These are phyloP conservation scores for Cebus imitator DNA, from an alignment of 2,113 vertebrate species.

Conservation along the genomic window DNA sequence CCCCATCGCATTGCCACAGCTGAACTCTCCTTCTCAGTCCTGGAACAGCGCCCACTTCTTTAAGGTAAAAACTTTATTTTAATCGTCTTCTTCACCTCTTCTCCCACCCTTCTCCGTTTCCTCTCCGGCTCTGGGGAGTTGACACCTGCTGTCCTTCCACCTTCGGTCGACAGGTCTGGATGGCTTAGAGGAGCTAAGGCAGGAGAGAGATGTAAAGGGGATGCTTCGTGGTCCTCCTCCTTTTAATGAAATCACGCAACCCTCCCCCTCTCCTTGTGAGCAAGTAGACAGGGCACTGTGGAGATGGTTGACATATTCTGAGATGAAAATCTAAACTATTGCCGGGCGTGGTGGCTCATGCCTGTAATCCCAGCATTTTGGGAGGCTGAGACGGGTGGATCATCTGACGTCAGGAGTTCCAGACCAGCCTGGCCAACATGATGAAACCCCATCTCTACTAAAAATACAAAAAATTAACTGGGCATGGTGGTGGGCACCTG, in stretches of 20 bases:
- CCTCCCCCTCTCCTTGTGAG: background rate
- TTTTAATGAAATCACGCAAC: background rate
- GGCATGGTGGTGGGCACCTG: too few relatives aligned
- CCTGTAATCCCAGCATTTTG: too few relatives aligned
- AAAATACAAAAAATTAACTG: too few relatives aligned
- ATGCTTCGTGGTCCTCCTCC: background rate
- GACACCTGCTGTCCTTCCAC: background rate
- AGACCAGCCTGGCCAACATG: too few relatives aligned
- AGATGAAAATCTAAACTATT: background rate
- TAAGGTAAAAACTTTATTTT: slow-evolving; percentile 74
- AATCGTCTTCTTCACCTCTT: background rate
- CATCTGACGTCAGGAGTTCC: too few relatives aligned
- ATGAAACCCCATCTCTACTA: too few relatives aligned
- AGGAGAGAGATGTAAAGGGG: background rate
- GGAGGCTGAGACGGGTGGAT: too few relatives aligned
- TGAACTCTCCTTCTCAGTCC: background rate
- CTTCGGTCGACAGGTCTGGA: background rate
- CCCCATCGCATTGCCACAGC: background rate
- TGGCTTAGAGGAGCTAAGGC: background rate
- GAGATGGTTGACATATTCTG: background rate
- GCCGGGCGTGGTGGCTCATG: too few relatives aligned
- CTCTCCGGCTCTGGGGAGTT: background rate
- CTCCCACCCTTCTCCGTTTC: background rate
- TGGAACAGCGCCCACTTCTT: slow-evolving; percentile 29
- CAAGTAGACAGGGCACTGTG: background rate